Evolutionary conservation across 2,888 invertebrate species (phyloP), one percentile per base, ranked within the genome.

Genomic region (Conchocele bisecta): DNA sequence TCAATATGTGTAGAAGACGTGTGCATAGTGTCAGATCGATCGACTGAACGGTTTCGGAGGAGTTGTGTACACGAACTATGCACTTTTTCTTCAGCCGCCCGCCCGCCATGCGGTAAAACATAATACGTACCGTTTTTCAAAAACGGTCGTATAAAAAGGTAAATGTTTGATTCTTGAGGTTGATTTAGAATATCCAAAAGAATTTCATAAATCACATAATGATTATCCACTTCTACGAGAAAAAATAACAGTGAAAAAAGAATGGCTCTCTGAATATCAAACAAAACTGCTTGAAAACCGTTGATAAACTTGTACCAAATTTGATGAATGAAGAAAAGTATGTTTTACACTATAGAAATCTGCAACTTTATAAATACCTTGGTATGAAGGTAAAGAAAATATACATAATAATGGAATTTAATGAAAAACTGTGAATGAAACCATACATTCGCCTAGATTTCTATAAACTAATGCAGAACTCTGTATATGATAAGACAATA

Each of bases 261-360:
- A 70, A 41, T 50, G 48, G 70, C 39, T 64, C 29, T 70, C 59
- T 29, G 22, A 28, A 1, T 57, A 65, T 59, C 50, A 54, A 31
- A 42, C 20, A 51, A 39, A 57, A 89, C 67, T 63, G 86, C 67
- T 75, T 77, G 33, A 82, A 20, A 50, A 44, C 26, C n/a, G 22
- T 24, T 9, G 22, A 48, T 17, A 64, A 64, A 37, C 69, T 84
- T 9, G 46, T 85, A n/a, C 70, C 76, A n/a, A 84, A 78, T 22
- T 63, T 83, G 33, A 44, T 74, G 46, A 59, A 75, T 33, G 65
- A 83, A 54, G 60, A 60, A 31, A 64, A 81, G 17, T 89, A 91
- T 73, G 70, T 89, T 0, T 77, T 89, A 20, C 88, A 90, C 74
- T 89, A 90, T 71, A 44, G 79, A 29, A 87, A 85, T 53, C 77